phyloP scores from a whole-genome alignment of 2,888 invertebrate genomes.

The Sympetrum striolatum region DNA sequence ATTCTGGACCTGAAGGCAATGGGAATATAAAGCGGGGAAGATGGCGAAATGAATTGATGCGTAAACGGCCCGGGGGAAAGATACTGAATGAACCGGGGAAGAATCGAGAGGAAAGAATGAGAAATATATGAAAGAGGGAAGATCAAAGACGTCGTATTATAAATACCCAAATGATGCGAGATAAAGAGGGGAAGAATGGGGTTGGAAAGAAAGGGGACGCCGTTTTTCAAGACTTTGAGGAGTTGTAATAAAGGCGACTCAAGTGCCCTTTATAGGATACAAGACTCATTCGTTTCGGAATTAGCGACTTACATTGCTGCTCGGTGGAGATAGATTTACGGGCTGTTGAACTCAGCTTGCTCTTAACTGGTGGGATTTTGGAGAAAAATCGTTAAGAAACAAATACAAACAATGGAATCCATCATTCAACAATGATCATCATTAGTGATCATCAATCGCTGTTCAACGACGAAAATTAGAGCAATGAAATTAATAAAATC shows the following conservation, averaged over 20 bases:
- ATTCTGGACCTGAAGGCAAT: neutral
- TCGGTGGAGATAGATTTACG: neutral
- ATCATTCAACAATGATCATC: too few relatives aligned
- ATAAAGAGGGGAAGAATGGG: neutral
- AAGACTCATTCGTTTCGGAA: too few relatives aligned
- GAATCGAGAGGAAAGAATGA: neutral
- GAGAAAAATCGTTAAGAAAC: neutral
- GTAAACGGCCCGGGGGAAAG: neutral
- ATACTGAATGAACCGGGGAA: neutral
- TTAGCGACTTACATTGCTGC: neutral
- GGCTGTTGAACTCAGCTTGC: too few relatives aligned
- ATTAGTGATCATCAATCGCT: too few relatives aligned
- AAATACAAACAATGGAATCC: too few relatives aligned
- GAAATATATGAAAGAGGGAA: neutral
- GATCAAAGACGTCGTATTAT: neutral
- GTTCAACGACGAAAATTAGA: too few relatives aligned
- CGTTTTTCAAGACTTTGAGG: too few relatives aligned
- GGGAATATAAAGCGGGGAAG: neutral
- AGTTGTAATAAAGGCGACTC: too few relatives aligned
- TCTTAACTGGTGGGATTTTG: too few relatives aligned
- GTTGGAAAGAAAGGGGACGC: too few relatives aligned
- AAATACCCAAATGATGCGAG: neutral
- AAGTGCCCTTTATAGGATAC: too few relatives aligned
- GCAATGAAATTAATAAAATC: too few relatives aligned
- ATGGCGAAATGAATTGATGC: neutral